Evolutionary conservation across 2,888 invertebrate species (phyloP).

Genomic region (Drepanosiphum platanoidis): DNA sequence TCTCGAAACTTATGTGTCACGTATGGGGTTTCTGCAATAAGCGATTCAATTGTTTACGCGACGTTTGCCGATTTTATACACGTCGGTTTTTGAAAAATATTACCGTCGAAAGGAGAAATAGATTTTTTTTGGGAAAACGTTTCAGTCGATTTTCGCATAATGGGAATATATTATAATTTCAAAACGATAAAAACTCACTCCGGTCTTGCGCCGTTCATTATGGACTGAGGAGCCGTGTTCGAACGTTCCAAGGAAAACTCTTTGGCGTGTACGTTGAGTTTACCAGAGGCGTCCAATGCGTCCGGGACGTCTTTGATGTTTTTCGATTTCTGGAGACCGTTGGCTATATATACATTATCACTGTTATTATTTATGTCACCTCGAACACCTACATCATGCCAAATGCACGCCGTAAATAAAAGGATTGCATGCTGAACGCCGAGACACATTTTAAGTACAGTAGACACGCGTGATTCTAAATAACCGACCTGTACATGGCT

Average conservation of each 20-base stretch:
- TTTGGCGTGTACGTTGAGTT: slow-evolving; percentile 88
- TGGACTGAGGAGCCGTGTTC: slow-evolving; percentile 30
- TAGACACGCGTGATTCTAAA: neutral
- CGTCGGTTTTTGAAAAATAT: no score
- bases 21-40: no score
- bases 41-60: no score
- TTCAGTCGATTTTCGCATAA: neutral
- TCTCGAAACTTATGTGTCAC: no score
- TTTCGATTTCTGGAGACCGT: slow-evolving; percentile 54
- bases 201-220: slow-evolving; percentile 12
- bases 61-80: no score
- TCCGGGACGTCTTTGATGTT: slow-evolving; percentile 5
- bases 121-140: neutral
- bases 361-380: slow-evolving; percentile 61
- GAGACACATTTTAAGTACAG: slow-evolving; percentile 2
- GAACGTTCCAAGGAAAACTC: slow-evolving; percentile 81
- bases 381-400: slow-evolving; percentile 55
- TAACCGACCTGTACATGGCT: neutral
- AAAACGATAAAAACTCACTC: slow-evolving; percentile 32
- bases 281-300: slow-evolving; percentile 67
- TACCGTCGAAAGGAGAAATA: no score
- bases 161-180: neutral
- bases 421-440: slow-evolving; percentile 5
- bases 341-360: slow-evolving; percentile 62
- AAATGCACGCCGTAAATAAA: slow-evolving; percentile 36